Evolutionary conservation across 2,888 invertebrate genomes (phyloP).

Genomic region (Lasioglossum oenotherae): DNA sequence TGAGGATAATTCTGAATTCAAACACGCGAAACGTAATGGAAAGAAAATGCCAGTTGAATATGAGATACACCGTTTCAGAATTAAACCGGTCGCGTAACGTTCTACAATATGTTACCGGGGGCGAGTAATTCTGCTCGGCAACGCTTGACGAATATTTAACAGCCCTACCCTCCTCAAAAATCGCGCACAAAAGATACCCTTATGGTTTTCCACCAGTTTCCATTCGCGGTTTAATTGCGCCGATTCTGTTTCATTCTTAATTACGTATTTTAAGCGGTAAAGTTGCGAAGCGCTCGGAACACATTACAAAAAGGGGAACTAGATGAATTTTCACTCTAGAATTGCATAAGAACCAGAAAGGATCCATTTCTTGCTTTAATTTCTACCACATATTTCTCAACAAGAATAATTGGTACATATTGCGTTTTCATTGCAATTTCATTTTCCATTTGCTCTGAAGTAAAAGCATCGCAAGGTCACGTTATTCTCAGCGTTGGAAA

Average conservation of each 20-base stretch:
- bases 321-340: neutral
- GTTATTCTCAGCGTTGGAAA: neutral
- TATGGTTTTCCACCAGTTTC: neutral
- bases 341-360: neutral
- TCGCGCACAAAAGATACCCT: neutral
- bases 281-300: neutral
- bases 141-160: slow-evolving; percentile 13
- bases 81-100: slow-evolving; percentile 26
- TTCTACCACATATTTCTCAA: neutral
- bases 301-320: neutral
- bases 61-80: slow-evolving; percentile 12
- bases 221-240: neutral
- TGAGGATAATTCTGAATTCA: slow-evolving; percentile 28
- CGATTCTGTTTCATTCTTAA: neutral
- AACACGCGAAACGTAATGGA: slow-evolving; percentile 21
- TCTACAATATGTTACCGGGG: neutral
- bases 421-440: too few species aligned
- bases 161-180: neutral
- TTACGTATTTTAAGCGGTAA: neutral
- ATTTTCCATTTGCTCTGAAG: neutral
- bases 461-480: neutral
- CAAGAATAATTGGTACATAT: neutral
- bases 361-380: neutral
- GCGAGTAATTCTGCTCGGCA: neutral
- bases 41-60: neutral